Evolutionary conservation across 2,113 vertebrate genomes (phyloP).

Genomic region (Pseudorectes ferrugineus): DNA sequence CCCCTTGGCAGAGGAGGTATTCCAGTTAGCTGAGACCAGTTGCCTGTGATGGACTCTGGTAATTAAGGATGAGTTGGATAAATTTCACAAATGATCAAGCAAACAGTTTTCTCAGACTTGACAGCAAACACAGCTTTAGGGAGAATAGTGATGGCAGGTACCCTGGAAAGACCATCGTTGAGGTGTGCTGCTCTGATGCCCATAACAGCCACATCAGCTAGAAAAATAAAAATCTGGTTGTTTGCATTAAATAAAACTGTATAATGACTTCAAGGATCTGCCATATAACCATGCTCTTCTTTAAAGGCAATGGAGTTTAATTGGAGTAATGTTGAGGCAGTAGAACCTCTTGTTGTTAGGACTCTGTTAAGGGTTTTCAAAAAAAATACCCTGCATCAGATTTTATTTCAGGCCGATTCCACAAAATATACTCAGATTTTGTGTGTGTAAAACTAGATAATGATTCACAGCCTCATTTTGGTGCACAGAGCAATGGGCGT

Average conservation of each 20-base stretch:
- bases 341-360: neutral
- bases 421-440: neutral
- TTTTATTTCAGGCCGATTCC: neutral
- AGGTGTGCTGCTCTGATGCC: neutral
- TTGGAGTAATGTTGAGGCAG: neutral
- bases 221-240: neutral
- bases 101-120: neutral
- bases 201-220: neutral
- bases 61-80: neutral
- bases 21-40: neutral
- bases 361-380: neutral
- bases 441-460: neutral
- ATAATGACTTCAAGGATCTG: neutral
- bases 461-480: neutral
- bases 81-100: neutral
- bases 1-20: neutral
- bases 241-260: neutral
- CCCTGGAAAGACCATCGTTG: rapidly evolving
- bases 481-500: neutral
- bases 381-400: neutral
- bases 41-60: neutral
- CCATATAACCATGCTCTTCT: neutral
- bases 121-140: neutral
- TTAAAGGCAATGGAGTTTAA: neutral
- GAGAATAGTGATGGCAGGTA: neutral